phyloP scores from a whole-genome alignment of 2,888 invertebrate species.

The Micoletzkya japonica region DNA sequence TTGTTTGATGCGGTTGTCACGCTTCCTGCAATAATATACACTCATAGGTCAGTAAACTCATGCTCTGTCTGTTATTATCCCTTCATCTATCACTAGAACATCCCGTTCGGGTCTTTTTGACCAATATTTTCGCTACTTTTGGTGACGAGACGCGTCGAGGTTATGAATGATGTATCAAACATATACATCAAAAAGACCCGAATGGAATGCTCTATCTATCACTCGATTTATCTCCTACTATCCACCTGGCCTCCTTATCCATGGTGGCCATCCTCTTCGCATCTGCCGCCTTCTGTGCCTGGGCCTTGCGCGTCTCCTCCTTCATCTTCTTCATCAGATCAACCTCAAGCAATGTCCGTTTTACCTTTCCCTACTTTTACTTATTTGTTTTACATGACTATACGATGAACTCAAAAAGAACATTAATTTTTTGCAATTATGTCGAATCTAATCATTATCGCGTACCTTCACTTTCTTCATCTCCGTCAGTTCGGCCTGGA shows the following conservation, averaged over 20 bases:
- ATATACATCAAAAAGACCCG: no score
- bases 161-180: no score
- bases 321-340: slow-evolving; percentile 86
- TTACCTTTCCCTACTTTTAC: neutral
- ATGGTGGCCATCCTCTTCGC: slow-evolving; percentile 81
- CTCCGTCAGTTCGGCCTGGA: slow-evolving; percentile 67
- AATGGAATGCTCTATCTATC: no score
- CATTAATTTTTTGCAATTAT: neutral
- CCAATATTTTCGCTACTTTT: no score
- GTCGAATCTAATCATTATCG: neutral
- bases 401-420: neutral
- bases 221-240: neutral
- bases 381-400: neutral
- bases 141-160: no score
- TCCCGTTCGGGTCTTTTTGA: no score
- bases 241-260: slow-evolving; percentile 79
- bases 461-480: slow-evolving; percentile 84
- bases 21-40: no score
- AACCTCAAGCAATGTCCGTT: slow-evolving; percentile 60
- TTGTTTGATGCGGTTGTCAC: slow-evolving; percentile 81
- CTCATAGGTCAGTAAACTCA: no score
- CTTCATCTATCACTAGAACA: neutral
- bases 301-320: slow-evolving; percentile 83
- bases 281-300: slow-evolving; percentile 74
- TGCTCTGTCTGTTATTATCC: neutral